Conservation (phyloP, 2,888 invertebrate species). For the Zygogramma bicolorata region DNA sequence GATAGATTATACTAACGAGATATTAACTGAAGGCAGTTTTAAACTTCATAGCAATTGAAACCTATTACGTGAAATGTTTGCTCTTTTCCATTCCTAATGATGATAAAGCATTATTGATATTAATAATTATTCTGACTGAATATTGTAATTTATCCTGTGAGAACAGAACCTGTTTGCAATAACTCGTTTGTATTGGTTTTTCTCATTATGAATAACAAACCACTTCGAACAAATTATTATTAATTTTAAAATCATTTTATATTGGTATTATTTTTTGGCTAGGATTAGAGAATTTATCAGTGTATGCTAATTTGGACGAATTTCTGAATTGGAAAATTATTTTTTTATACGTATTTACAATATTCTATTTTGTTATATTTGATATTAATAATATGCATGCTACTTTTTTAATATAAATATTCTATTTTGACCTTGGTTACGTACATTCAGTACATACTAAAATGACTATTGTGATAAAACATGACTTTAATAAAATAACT, state of each 20-base stretch:
- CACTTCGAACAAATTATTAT: background rate
- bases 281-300: background rate
- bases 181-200: background rate
- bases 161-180: background rate
- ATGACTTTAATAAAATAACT: background rate
- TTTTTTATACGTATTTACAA: background rate
- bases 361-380: background rate
- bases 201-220: too few relatives aligned
- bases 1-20: background rate
- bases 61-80: background rate
- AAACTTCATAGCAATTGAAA: background rate
- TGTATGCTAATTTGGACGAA: too few relatives aligned
- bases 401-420: background rate
- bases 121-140: background rate
- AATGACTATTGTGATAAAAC: background rate
- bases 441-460: background rate
- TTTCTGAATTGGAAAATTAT: background rate
- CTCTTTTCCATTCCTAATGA: background rate
- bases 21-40: background rate
- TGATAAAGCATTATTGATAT: background rate
- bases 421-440: background rate
- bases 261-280: background rate
- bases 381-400: background rate
- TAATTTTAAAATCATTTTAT: background rate
- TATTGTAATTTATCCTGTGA: background rate